Conservation (phyloP, 2,888 invertebrate species). For the Noctua comes region DNA sequence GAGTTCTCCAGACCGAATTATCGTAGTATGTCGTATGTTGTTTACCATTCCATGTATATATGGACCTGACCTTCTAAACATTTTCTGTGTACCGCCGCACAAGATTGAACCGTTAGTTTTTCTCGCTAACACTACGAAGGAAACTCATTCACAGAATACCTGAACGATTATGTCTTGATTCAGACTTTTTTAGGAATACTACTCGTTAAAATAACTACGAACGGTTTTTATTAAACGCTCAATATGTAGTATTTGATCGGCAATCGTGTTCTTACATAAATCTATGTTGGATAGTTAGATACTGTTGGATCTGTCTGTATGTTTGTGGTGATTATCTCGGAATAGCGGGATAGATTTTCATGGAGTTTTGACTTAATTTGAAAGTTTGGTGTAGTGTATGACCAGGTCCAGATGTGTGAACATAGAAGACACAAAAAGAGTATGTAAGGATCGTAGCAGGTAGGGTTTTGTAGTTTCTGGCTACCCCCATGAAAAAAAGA, state of each 20-base stretch:
- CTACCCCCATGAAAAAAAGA: no score
- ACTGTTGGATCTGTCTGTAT: constrained; percentile 28
- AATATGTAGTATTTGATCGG: constrained; percentile 61
- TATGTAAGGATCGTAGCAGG: not conserved
- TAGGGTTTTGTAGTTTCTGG: not conserved
- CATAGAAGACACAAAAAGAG: not conserved
- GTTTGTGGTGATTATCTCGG: constrained; percentile 20
- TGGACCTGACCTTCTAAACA: not conserved
- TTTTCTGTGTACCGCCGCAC: not conserved
- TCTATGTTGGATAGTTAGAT: constrained; percentile 37
- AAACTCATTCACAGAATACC: constrained; percentile 65
- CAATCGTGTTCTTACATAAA: constrained; percentile 58
- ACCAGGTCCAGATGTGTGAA: not conserved
- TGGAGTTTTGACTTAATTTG: not conserved
- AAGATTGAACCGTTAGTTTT: constrained; percentile 61
- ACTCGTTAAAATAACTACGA: constrained; percentile 67
- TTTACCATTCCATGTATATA: no score
- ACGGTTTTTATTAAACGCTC: constrained; percentile 50
- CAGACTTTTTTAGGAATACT: constrained; percentile 52
- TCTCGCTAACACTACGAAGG: constrained; percentile 59
- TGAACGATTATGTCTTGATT: constrained; percentile 65
- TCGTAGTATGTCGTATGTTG: no score
- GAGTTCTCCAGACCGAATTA: no score
- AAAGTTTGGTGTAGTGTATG: not conserved
- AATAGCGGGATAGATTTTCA: not conserved